Evolutionary conservation across 2,888 invertebrate species (phyloP).

Genomic region (Drosophila setosimentum): DNA sequence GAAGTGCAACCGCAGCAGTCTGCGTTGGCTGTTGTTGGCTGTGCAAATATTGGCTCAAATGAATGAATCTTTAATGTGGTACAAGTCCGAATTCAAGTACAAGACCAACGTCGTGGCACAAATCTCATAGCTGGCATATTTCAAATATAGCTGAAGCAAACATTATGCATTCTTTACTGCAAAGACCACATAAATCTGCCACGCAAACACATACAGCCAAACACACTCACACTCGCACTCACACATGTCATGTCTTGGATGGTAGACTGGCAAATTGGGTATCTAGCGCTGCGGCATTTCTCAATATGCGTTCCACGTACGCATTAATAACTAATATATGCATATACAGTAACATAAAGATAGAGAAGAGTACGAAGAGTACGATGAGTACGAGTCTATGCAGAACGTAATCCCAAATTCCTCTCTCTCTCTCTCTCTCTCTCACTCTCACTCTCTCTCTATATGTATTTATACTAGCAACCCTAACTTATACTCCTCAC

Average conservation of each 20-base stretch:
- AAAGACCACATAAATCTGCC: constrained; percentile 80
- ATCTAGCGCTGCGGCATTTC: constrained; percentile 67
- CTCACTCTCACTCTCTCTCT: background rate
- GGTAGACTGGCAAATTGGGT: constrained; percentile 57
- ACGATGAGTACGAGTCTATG: constrained; percentile 33
- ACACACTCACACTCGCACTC: constrained; percentile 11
- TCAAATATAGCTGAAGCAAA: constrained; percentile 67
- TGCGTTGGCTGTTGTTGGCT: constrained; percentile 31
- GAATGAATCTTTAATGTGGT: constrained; percentile 76
- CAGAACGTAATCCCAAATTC: constrained; percentile 4
- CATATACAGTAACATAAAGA: constrained; percentile 67
- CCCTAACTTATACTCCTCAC: background rate
- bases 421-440: background rate
- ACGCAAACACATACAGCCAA: constrained; percentile 45
- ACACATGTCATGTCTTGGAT: constrained; percentile 13
- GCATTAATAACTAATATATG: constrained; percentile 80
- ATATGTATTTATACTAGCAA: background rate
- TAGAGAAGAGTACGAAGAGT: constrained; percentile 49
- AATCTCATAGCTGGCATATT: constrained; percentile 69
- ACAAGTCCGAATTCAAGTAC: constrained; percentile 38
- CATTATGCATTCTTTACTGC: constrained; percentile 79
- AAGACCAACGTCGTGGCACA: constrained; percentile 55
- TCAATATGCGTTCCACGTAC: constrained; percentile 80
- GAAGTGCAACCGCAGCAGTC: constrained; percentile 66
- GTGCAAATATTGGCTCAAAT: constrained; percentile 55